phyloP scores from a whole-genome alignment of 2,888 invertebrate species.

The Anaspis maculata region DNA sequence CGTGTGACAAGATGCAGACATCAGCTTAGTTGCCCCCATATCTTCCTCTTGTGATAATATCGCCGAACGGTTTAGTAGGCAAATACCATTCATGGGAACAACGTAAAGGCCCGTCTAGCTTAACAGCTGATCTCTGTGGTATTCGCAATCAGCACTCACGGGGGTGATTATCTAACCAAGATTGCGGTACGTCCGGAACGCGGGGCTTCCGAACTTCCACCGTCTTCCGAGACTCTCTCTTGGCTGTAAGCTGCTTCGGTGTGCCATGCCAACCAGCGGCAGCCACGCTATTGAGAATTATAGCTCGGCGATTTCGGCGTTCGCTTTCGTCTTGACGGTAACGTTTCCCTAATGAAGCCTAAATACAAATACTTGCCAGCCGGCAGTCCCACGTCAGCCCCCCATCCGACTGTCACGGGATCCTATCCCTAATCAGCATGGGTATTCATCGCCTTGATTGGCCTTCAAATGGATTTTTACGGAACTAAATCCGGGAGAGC shows the following conservation, averaged over 20 bases:
- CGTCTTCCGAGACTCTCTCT: conserved; percentile 15
- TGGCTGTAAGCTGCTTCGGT: conserved; percentile 14
- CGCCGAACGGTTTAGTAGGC: conserved; percentile 9
- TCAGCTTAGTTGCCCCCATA: too few species aligned
- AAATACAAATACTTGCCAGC: conserved; percentile 11
- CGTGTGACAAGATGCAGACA: too few species aligned
- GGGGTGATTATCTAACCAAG: conserved; percentile 32
- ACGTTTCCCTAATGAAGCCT: conserved; percentile 15
- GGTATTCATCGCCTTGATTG: too few species aligned
- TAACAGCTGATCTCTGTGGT: conserved; percentile 26
- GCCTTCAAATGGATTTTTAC: too few species aligned
- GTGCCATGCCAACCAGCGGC: too few species aligned
- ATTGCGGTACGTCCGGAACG: conserved; percentile 23
- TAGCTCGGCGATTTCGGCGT: conserved; percentile 21
- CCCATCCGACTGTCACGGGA: too few species aligned
- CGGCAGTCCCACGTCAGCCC: too few species aligned
- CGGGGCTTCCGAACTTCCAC: conserved; percentile 12
- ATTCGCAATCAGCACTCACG: conserved; percentile 33
- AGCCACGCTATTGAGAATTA: conserved; percentile 25
- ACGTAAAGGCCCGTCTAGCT: conserved; percentile 18
- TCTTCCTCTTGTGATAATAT: conserved; percentile 6
- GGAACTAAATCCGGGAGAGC: too few species aligned
- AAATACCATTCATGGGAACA: conserved; percentile 9
- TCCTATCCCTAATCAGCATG: too few species aligned
- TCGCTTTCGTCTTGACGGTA: conserved; percentile 17